These are phyloP conservation scores for Ophion costatus DNA, from an alignment of 2,888 invertebrate species.

Conservation along the genomic window DNA sequence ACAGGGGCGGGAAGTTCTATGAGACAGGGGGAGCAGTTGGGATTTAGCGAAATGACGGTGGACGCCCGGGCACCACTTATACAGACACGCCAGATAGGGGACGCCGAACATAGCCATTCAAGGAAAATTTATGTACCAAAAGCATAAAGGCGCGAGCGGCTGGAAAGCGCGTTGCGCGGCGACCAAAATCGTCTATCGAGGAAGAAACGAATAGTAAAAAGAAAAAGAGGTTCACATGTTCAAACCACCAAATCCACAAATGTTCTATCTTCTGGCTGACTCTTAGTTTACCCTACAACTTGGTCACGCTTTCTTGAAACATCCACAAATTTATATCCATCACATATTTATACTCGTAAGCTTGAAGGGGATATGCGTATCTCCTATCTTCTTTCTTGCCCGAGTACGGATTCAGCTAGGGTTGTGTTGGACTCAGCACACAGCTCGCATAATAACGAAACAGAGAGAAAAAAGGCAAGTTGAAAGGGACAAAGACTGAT, in stretches of 20 bases:
- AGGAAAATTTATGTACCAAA: slow-evolving; percentile 78
- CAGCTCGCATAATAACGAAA: slow-evolving; percentile 59
- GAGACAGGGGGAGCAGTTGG: slow-evolving; percentile 65
- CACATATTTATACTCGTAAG: slow-evolving; percentile 3
- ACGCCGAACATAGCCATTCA: slow-evolving; percentile 70
- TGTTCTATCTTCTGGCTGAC: slow-evolving; percentile 65
- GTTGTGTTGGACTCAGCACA: slow-evolving; percentile 44
- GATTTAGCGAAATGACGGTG: slow-evolving; percentile 72
- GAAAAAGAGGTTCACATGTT: slow-evolving; percentile 62
- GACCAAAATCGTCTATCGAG: slow-evolving; percentile 41
- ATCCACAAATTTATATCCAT: slow-evolving; percentile 18
- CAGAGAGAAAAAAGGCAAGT: slow-evolving; percentile 18
- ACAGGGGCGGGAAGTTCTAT: slow-evolving; percentile 44
- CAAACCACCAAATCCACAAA: slow-evolving; percentile 76
- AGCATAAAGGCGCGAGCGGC: slow-evolving; percentile 77
- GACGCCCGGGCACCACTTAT: slow-evolving; percentile 70
- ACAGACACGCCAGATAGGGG: slow-evolving; percentile 59
- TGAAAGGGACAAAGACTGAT: slow-evolving; percentile 48
- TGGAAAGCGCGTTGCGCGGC: slow-evolving; percentile 53
- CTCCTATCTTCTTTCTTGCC: slow-evolving; percentile 24
- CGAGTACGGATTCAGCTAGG: slow-evolving; percentile 23
- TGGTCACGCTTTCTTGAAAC: slow-evolving; percentile 48
- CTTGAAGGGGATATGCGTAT: slow-evolving; percentile 13
- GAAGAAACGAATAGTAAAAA: slow-evolving; percentile 38
- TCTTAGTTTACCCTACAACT: slow-evolving; percentile 50